These are phyloP conservation scores for Aradophagus sp. DNA, from an alignment of 1,140 invertebrate species.

Conservation along the genomic window DNA sequence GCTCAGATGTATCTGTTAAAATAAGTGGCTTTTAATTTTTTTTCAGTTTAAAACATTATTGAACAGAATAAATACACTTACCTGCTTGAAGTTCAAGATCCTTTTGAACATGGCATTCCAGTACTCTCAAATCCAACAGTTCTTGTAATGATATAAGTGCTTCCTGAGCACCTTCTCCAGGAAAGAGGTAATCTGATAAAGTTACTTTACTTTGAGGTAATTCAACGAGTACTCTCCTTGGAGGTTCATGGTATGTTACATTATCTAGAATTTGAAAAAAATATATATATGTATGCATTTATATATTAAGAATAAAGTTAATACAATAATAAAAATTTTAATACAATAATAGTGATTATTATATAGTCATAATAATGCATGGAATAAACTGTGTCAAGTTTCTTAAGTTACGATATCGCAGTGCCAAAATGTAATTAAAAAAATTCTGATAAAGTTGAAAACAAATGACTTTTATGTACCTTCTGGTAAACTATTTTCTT, in stretches of 20 bases:
- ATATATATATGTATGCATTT: too few relatives aligned
- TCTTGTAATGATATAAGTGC: conserved; percentile 83
- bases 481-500: conserved; percentile 81
- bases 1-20: conserved; percentile 79
- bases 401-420: too few relatives aligned
- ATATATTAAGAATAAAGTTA: too few relatives aligned
- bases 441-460: too few relatives aligned
- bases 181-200: conserved; percentile 89
- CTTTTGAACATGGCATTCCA: conserved; percentile 79
- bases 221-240: conserved; percentile 83
- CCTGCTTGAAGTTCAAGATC: conserved; percentile 81
- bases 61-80: conserved; percentile 28
- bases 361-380: too few relatives aligned
- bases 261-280: conserved; percentile 73
- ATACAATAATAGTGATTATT: too few relatives aligned
- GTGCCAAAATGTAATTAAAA: too few relatives aligned
- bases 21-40: conserved; percentile 24
- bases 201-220: conserved; percentile 80
- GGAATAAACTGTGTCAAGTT: too few relatives aligned
- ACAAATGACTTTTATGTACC: conserved; percentile 64
- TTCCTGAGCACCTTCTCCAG: conserved; percentile 85
- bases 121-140: conserved; percentile 82
- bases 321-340: too few relatives aligned
- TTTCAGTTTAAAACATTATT: not conserved
- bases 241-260: conserved; percentile 85